Percentiles rank a stretch among this genome's conserved stretches.
Conservation (phyloP, 2,888 invertebrate genomes). For the Stictocephala bisonia region DNA sequence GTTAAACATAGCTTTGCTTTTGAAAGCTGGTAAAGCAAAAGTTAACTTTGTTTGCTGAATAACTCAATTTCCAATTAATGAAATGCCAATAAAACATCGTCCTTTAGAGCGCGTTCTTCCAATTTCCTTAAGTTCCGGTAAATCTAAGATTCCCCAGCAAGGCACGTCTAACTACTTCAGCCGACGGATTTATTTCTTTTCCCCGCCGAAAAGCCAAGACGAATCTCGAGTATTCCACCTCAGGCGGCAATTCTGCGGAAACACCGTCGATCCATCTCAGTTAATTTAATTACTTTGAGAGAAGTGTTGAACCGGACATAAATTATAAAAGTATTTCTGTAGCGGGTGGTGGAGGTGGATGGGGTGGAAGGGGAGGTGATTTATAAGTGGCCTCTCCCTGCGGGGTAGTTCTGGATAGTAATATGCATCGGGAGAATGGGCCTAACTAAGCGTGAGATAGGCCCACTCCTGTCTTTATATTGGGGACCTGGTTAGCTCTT, state of each 20-base stretch:
- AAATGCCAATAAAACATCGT: too few species aligned
- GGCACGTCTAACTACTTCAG: too few species aligned
- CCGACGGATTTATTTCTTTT: constrained; percentile 15
- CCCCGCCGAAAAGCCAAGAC: constrained; percentile 1
- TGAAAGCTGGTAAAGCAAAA: too few species aligned
- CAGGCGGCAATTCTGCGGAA: neutral
- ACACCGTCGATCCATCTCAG: constrained; percentile 11
- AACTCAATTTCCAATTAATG: too few species aligned
- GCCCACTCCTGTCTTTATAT: neutral
- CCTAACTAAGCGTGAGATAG: constrained; percentile 42
- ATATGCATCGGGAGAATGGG: constrained; percentile 43
- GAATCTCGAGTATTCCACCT: neutral
- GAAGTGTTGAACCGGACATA: constrained; percentile 34
- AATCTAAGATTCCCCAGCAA: too few species aligned
- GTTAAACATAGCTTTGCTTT: too few species aligned
- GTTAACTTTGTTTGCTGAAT: too few species aligned
- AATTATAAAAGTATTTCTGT: constrained; percentile 38
- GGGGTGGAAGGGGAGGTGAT: constrained; percentile 20
- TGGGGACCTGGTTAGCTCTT: constrained; percentile 28
- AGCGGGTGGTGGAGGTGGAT: neutral
- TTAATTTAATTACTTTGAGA: constrained; percentile 38
- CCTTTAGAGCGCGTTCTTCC: too few species aligned
- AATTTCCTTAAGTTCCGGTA: too few species aligned
- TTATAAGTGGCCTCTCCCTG: constrained; percentile 33
- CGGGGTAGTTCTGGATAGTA: constrained; percentile 26